Evolutionary conservation across 1,140 invertebrate genomes (phyloP), one percentile per base, ranked within the genome.

Genomic region (Lamellibrachia luymesi): DNA sequence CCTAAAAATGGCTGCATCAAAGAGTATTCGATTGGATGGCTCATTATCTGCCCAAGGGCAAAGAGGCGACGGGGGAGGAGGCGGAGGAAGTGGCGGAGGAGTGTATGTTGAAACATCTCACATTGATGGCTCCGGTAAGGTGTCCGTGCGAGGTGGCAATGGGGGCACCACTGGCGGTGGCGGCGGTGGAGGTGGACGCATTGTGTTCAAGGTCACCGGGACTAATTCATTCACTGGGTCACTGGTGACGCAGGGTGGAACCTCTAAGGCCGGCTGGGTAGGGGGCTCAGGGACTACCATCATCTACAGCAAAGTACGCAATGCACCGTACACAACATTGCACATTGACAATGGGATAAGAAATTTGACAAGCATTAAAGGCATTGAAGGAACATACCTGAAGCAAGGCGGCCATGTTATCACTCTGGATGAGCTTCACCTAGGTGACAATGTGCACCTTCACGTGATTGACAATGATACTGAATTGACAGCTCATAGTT

Each of bases 251-350:
- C 64, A 91, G 25, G 91, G 94, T 38, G 92, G 93, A 90, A 50
- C 17, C 38, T 94, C 93, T 17, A 50, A 27, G 38, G 22, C 50
- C 51, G 92, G 27, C 90, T 92, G 94, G 80, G 93, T 94, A 13
- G 95, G 95, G 49, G 95, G 95, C 0, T 94, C 95, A 27, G 95
- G 95, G 13, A 95, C 95, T 52, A 94, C 94, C n/a, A 94, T 93
- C 80, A 92, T 94, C 13, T 90, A 93, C 49, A 93, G 93, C 92
- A 92, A 38, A 51, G 13, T 51, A 2, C 50, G 93, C 49, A 93
- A 93, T 91, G 93, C 92, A 50, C 93, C 94, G 17, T 80, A 64
- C 90, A 94, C 2, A 90, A 93, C 93, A 50, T 92, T 94, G 50
- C 92, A 94, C 51, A 64, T 94, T 38, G 94, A 94, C 91, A 95